Percentiles rank a stretch among this genome's conserved stretches.
phyloP scores from a whole-genome alignment of 2,888 invertebrate genomes.

The Lordiphosa fenestrarum region DNA sequence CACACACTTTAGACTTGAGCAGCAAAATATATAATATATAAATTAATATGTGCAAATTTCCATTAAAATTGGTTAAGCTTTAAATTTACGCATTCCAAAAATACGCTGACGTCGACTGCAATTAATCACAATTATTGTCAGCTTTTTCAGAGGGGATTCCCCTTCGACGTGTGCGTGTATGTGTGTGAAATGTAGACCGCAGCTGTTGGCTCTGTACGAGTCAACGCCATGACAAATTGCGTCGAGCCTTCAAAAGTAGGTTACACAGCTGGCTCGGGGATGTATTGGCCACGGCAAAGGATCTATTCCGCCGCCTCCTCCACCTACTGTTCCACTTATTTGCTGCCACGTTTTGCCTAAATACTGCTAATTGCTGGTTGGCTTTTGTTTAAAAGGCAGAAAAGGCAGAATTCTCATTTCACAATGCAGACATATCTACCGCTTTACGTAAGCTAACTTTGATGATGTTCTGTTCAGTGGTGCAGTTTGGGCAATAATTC shows the following conservation, averaged over 20 bases:
- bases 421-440: background rate
- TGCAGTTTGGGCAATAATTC: no score
- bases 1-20: background rate
- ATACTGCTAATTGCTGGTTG: constrained; percentile 30
- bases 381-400: constrained; percentile 15
- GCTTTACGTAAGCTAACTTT: no score
- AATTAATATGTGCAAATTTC: constrained; percentile 3
- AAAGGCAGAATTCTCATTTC: constrained; percentile 24
- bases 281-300: background rate
- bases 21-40: no score
- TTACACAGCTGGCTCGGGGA: constrained; percentile 17
- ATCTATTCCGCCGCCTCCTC: no score
- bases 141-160: constrained; percentile 14
- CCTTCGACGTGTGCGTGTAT: background rate
- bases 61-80: constrained; percentile 23
- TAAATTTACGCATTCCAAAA: constrained; percentile 13
- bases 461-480: no score
- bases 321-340: background rate
- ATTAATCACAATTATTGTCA: constrained; percentile 68
- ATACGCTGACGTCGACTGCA: constrained; percentile 26
- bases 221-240: constrained; percentile 32
- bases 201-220: constrained; percentile 22
- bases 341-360: constrained; percentile 10
- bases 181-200: constrained; percentile 20
- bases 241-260: constrained; percentile 26